phyloP scores from a whole-genome alignment of 1,140 invertebrate genomes.

The Bombus waltoni region DNA sequence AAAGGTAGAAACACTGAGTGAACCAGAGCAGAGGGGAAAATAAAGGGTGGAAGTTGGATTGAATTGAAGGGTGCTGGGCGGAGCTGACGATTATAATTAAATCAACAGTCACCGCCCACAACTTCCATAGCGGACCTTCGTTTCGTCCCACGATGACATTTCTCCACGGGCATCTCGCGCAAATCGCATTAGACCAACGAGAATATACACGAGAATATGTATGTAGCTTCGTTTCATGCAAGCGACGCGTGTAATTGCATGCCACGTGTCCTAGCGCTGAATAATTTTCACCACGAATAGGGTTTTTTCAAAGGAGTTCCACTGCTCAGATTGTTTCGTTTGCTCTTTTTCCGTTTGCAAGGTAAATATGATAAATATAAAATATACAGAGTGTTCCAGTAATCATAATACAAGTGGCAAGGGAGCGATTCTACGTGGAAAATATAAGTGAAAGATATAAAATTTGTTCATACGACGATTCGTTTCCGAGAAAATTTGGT shows the following conservation, averaged over 20 bases:
- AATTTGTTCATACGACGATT: no score
- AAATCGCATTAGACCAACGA: slow-evolving; percentile 54
- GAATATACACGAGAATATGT: no score
- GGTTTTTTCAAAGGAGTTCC: neutral
- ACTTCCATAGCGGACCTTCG: slow-evolving; percentile 63
- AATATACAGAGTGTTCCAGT: no score
- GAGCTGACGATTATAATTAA: slow-evolving; percentile 81
- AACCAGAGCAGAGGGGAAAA: slow-evolving; percentile 4
- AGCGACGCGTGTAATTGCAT: neutral
- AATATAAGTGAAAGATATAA: no score
- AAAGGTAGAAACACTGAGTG: slow-evolving; percentile 39
- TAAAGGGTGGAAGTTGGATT: slow-evolving; percentile 72
- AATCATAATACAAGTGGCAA: no score
- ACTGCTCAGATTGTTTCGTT: neutral
- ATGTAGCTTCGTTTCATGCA: neutral
- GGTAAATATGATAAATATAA: neutral
- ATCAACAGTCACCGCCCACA: slow-evolving; percentile 81
- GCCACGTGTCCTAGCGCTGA: neutral
- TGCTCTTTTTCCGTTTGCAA: neutral
- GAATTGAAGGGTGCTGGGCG: slow-evolving; percentile 78
- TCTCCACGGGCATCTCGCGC: neutral
- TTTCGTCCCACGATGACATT: slow-evolving; percentile 24
- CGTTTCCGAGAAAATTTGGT: no score
- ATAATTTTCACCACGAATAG: neutral
- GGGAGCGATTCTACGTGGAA: no score